Evolutionary conservation across 2,888 invertebrate species (phyloP).

Genomic region (Tricholauxania praeusta): DNA sequence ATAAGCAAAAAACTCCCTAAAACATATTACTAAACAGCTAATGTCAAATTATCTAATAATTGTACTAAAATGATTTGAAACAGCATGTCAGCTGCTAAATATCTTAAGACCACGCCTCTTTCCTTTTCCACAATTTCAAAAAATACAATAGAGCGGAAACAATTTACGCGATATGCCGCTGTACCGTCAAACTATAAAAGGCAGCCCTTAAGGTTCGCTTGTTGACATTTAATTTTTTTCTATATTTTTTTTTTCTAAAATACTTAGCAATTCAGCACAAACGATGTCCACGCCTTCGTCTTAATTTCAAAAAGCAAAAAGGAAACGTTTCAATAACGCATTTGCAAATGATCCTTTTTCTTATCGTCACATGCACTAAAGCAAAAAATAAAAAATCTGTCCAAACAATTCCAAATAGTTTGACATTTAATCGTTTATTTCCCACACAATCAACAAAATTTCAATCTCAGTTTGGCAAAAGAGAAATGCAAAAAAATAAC

Average conservation of each 20-base stretch:
- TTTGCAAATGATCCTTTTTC: conserved; percentile 60
- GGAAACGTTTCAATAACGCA: conserved; percentile 32
- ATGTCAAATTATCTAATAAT: too few species aligned
- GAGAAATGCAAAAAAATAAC: neutral
- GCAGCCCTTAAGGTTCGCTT: conserved; percentile 17
- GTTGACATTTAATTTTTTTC: conserved; percentile 6
- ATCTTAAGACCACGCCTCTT: neutral
- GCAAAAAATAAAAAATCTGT: conserved; percentile 54
- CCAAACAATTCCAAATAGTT: conserved; percentile 67
- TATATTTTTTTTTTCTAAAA: conserved; percentile 1
- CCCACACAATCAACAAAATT: conserved; percentile 52
- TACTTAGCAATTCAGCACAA: neutral
- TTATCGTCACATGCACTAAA: neutral
- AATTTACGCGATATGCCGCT: conserved; percentile 15
- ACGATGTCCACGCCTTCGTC: conserved; percentile 21
- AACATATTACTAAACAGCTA: too few species aligned
- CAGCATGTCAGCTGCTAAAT: neutral
- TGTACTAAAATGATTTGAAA: too few species aligned
- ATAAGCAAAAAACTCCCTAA: too few species aligned
- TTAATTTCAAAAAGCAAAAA: neutral
- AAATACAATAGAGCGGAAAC: conserved; percentile 24
- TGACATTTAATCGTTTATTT: conserved; percentile 62
- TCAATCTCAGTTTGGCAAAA: neutral
- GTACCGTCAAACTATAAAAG: conserved; percentile 41
- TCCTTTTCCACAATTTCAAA: neutral